Evolutionary conservation across 2,888 invertebrate species (phyloP), one percentile per base, ranked within the genome.

Genomic region (Drosophila anomelani): DNA sequence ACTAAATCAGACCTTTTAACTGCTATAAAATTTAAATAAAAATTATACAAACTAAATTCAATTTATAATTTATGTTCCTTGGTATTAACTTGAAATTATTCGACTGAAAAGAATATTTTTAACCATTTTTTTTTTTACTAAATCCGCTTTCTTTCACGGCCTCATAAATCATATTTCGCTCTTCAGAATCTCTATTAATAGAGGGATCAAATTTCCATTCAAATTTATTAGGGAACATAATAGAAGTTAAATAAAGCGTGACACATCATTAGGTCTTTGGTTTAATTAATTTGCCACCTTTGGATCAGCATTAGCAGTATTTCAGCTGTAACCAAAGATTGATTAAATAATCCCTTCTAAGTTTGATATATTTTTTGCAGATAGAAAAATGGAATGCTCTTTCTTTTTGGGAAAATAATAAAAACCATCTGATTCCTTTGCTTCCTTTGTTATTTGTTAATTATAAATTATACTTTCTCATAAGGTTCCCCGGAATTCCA

Each of bases 111-210:
- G 5, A 9, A n/a, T 29, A 26, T 5, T 2, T 46, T 9, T 0
- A 5, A 3, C 13, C 20, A n/a, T 29, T 10, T 10, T 10, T 29
- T n/a, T 0, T 23, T 44, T 15, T 4, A 43, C 29, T 12, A n/a
- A 47, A 44, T 15, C 26, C 15, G 63, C 44, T 62, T 63, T 63
- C 63, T 39, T 47, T 17, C 38, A 38, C 12, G 23, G 47, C 17
- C 38, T 20, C 51, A 66, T 73, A 59, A 73, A 73, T 75, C 75
- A 73, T 67, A 12, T 75, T 58, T 44, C 10, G 36, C 36, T n/a
- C 32, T 8, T 38, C 32, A 34, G 49, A 23, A 44, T 34, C 32
- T 36, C 57, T 12, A 41, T 32, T 17, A 39, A 39, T 29, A 63
- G 46, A 62, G 20, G 26, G n/a, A 36, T 53, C 43, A n/a, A 34